Evolutionary conservation across 2,797 vertebrate species (phyloP).

Genomic region (Poecilia gillii): DNA sequence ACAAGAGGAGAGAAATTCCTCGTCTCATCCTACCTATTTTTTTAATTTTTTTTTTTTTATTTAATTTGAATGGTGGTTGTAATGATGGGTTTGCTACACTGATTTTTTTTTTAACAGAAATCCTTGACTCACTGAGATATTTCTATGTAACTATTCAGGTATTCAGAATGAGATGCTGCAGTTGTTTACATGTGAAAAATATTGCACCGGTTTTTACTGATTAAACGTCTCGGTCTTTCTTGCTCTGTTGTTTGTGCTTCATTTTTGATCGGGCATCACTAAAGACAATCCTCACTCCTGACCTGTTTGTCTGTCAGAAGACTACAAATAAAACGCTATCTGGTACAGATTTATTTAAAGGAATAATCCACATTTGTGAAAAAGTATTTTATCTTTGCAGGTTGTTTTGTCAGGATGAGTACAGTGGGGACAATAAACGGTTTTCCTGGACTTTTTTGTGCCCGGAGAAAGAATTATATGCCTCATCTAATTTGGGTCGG

Average conservation of each 20-base stretch:
- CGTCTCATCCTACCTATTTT: constrained; percentile 4
- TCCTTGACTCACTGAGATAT: constrained; percentile 59
- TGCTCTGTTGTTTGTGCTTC: not conserved
- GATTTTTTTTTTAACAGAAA: constrained; percentile 80
- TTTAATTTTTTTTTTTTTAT: constrained; percentile 1
- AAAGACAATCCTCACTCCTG: not conserved
- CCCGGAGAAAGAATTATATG: constrained; percentile 7
- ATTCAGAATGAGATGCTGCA: constrained; percentile 73
- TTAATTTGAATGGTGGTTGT: constrained; percentile 22
- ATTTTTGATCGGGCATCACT: not conserved
- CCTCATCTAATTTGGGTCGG: constrained; percentile 41
- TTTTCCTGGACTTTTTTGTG: not conserved
- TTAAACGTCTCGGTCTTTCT: constrained; percentile 58
- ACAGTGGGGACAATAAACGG: not conserved
- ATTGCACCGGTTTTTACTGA: constrained; percentile 78
- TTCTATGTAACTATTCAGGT: constrained; percentile 77
- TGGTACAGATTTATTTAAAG: not conserved
- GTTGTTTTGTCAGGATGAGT: not conserved
- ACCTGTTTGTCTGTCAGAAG: not conserved
- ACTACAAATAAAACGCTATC: not conserved
- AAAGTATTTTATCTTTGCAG: not conserved
- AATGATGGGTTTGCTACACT: constrained; percentile 49
- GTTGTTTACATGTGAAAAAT: constrained; percentile 79
- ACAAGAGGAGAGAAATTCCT: constrained; percentile 5
- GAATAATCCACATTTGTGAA: not conserved